Base-by-base conservation (phyloP, 2,888 invertebrate species). In the Alentia gelatinosa region DNA sequence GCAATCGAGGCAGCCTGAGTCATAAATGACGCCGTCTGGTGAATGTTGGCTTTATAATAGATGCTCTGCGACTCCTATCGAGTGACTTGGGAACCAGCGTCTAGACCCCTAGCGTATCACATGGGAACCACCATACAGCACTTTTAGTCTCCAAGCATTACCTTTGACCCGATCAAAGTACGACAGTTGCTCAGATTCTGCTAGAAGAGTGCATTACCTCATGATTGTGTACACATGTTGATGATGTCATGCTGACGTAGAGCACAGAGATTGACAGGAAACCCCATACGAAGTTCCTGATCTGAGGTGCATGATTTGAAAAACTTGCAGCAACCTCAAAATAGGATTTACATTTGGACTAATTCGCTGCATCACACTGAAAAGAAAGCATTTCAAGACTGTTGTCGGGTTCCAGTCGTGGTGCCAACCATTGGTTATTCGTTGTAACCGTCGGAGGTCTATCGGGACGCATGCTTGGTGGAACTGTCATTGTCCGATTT, bases 161-260 rank as follows among this genome's bases (percentile, higher is more conserved):
- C n/a, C n/a, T n/a, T n/a, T n/a, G n/a, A n/a, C n/a, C n/a, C n/a
- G n/a, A n/a, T n/a, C n/a, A n/a, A n/a, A n/a, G n/a, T n/a, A n/a
- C n/a, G n/a, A n/a, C n/a, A n/a, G n/a, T n/a, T n/a, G n/a, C n/a
- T n/a, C n/a, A n/a, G n/a, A n/a, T n/a, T n/a, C 19, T 47, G 47
- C 19, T 19, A 47, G 9, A 7, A 19, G 47, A 47, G 7, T 12
- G 68, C 68, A 68, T 68, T 68, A 83, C 83, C 83, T 83, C 83
- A 83, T 83, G 39, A 9, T 83, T 83, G 83, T 83, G 83, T 39
- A 83, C 83, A 83, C n/a, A 39, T 23, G 39, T 26, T 40, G n/a
- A 83, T 83, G 83, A 83, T 39, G 40, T 83, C 83, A 83, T 39
- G 7, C 35, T 83, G 83, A 83, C 83, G 83, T 83, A 83, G 37